phyloP scores from a whole-genome alignment of 2,113 vertebrate species.

The Macrotis lagotis region DNA sequence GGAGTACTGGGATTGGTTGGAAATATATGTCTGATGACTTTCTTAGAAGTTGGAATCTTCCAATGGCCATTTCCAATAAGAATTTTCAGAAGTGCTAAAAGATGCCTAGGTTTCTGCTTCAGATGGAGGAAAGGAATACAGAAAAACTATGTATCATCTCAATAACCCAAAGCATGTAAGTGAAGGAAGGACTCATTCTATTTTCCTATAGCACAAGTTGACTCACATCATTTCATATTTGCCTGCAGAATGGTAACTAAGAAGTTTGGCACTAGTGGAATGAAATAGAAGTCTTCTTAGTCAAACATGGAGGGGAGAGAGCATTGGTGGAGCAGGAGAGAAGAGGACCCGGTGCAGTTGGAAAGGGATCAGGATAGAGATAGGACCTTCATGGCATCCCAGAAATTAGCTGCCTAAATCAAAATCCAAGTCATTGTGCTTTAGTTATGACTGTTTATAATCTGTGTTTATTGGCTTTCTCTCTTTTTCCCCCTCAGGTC shows the following conservation, averaged over 20 bases:
- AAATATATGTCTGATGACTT: conserved; percentile 12
- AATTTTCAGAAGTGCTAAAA: conserved; percentile 35
- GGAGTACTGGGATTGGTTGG: not conserved
- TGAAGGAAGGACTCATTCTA: not conserved
- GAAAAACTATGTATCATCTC: not conserved
- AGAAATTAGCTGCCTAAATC: not conserved
- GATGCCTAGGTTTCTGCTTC: not conserved
- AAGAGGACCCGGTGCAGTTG: not conserved
- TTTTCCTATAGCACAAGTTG: not conserved
- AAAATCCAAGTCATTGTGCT: not conserved
- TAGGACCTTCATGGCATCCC: not conserved
- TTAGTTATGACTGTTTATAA: not conserved
- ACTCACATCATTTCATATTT: not conserved
- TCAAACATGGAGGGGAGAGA: not conserved
- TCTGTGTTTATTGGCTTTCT: not conserved
- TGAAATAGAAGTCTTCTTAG: not conserved
- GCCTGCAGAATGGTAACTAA: not conserved
- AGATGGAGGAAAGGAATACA: not conserved
- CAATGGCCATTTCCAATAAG: not conserved
- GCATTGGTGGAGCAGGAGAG: not conserved
- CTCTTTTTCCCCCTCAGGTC: conserved; percentile 78
- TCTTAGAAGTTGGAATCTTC: conserved; percentile 20
- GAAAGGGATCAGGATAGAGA: not conserved
- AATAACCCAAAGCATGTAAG: not conserved
- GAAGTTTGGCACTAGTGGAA: not conserved